Percentiles rank a stretch among this genome's conserved stretches.
Evolutionary conservation across 2,113 vertebrate genomes (phyloP).

Genomic region (Orientallactaga bullata): DNA sequence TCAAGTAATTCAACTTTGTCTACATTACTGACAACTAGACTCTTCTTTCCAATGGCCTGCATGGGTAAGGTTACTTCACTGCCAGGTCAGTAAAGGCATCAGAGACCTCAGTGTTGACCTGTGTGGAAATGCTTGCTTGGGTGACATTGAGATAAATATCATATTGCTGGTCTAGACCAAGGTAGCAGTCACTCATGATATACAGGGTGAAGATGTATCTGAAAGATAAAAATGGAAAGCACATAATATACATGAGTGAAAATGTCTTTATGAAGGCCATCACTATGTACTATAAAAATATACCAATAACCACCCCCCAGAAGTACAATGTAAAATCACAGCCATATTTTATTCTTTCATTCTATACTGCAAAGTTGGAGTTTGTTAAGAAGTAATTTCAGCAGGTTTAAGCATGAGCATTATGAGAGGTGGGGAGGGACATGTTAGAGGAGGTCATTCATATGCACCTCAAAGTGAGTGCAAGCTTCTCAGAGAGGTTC

Average conservation of each 20-base stretch:
- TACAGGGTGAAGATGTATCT: slow-evolving; percentile 98
- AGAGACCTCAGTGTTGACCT: slow-evolving; percentile 87
- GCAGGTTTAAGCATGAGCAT: background rate
- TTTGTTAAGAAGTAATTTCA: background rate
- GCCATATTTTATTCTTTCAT: background rate
- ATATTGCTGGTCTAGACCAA: slow-evolving; percentile 99
- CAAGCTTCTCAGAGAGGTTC: background rate
- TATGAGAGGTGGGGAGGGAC: background rate
- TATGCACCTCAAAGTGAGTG: background rate
- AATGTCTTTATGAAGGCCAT: background rate
- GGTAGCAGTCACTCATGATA: slow-evolving; percentile 98
- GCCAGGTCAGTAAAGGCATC: slow-evolving; percentile 77
- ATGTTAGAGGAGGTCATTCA: background rate
- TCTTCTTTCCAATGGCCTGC: slow-evolving; percentile 68
- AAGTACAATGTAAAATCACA: background rate
- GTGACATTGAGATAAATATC: slow-evolving; percentile 93
- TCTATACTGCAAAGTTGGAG: background rate
- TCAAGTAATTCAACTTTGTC: slow-evolving; percentile 72
- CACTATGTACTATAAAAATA: background rate
- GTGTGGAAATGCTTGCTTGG: slow-evolving; percentile 85
- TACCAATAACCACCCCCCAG: background rate
- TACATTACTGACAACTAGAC: slow-evolving; percentile 69
- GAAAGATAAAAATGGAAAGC: slow-evolving; percentile 50
- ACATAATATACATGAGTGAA: background rate
- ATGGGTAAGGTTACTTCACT: slow-evolving; percentile 79